Evolutionary conservation across 2,888 invertebrate genomes (phyloP), one percentile per base, ranked within the genome.

Genomic region (Ormyrus pomaceus): DNA sequence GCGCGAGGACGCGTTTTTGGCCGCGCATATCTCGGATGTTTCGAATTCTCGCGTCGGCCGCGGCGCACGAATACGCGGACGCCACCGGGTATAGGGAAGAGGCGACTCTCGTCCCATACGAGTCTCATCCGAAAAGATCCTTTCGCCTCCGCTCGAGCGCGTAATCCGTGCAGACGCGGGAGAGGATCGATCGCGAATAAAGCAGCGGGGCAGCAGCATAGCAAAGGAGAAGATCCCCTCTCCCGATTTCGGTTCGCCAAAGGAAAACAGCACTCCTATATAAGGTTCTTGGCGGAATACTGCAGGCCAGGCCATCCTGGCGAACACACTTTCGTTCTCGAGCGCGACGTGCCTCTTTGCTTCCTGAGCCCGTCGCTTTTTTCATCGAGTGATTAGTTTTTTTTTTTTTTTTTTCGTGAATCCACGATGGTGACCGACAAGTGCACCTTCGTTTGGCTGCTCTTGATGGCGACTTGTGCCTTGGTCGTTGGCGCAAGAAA

Each of bases 241-340:
- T 69, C 76, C 76, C 80, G 66, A 62, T 68, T 70, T 75, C 77
- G 68, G 13, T 69, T 53, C 59, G 70, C 9, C 73, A 72, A 77
- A 77, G 69, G 48, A 80, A 80, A 77, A 77, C 70, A 80, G 68
- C 51, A 65, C 71, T 75, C 75, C 81, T 81, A 81, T 81, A 81
- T 78, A 81, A 81, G 75, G 70, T 78, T 34, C 51, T 65, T 50
- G 71, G 65, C n/a, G 45, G 71, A 55, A 75, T 78, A 75, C 68
- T 45, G 48, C 55, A 48, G 50, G 78, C n/a, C 75, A 62, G 51
- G 46, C 61, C 51, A 65, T 77, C 77, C 69, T 80, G 73, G 58
- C 69, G 34, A 34, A 34, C 34, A 4, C 53, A 79, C 75, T 61
- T 55, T 34, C 53, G 70, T 51, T 71, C 66, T 65, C 66, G 72